Percentiles rank a stretch among this genome's conserved stretches.
Conservation (phyloP, 2,888 invertebrate genomes). For the Drosophila kambysellisi region DNA sequence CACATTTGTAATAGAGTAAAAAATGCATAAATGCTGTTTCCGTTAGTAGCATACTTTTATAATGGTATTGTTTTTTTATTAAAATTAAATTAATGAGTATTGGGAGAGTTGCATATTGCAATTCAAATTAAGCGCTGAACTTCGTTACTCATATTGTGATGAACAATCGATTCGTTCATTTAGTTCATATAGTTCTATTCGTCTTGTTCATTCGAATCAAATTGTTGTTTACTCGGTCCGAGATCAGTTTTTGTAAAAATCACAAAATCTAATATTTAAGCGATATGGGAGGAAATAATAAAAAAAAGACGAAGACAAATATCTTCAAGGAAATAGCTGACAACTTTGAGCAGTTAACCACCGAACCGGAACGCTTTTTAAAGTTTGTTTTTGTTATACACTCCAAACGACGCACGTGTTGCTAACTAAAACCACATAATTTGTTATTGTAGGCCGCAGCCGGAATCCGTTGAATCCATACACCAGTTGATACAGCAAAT, state of each 20-base stretch:
- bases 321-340: constrained; percentile 55
- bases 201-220: constrained; percentile 12
- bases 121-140: neutral
- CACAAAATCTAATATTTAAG: neutral
- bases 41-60: neutral
- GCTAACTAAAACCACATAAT: constrained; percentile 14
- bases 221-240: constrained; percentile 14
- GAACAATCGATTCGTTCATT: constrained; percentile 4
- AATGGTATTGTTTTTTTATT: neutral
- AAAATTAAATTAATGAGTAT: neutral
- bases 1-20: neutral
- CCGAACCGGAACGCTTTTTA: constrained; percentile 75
- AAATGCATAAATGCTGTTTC: neutral
- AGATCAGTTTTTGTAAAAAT: neutral
- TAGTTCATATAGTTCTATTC: constrained; percentile 12
- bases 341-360: constrained; percentile 65
- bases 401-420: constrained; percentile 62
- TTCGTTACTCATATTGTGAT: neutral
- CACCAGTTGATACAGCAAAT: constrained; percentile 88
- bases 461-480: constrained; percentile 86
- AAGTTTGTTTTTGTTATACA: constrained; percentile 66
- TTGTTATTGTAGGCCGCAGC: constrained; percentile 86
- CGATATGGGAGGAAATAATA: constrained; percentile 25
- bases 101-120: neutral
- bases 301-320: constrained; percentile 33